phyloP scores from a whole-genome alignment of 2,797 vertebrate species.

The Ispidina lecontei region DNA sequence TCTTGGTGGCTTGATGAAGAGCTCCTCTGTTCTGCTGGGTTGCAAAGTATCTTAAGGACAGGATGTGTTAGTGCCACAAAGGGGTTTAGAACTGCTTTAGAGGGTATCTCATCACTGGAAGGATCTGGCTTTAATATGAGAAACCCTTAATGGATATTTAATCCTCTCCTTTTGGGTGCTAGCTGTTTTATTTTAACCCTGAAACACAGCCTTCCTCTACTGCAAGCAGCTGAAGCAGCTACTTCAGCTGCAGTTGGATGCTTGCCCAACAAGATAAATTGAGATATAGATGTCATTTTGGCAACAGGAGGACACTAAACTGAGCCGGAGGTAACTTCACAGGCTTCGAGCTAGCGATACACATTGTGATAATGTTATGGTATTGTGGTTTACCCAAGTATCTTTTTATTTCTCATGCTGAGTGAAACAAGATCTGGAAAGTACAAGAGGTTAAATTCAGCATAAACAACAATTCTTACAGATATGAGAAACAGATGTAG shows the following conservation, averaged over 20 bases:
- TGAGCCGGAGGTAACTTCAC: not conserved
- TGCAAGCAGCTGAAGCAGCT: not conserved
- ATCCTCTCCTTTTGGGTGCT: not conserved
- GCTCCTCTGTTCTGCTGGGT: not conserved
- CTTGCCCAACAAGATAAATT: not conserved
- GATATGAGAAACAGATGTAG: not conserved
- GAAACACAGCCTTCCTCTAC: not conserved
- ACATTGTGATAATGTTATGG: not conserved
- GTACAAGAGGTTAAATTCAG: not conserved
- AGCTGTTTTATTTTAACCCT: not conserved
- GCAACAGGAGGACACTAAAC: not conserved
- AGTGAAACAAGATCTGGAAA: not conserved
- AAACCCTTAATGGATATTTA: not conserved
- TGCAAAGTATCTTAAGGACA: not conserved
- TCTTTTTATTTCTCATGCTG: not conserved
- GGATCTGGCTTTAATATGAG: not conserved
- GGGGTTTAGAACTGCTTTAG: not conserved
- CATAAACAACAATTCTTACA: not conserved
- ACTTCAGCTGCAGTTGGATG: not conserved
- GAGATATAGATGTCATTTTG: not conserved
- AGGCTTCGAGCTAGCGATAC: not conserved
- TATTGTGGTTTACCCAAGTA: not conserved
- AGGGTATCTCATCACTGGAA: not conserved
- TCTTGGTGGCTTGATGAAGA: not conserved
- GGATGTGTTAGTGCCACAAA: not conserved